A percentile compares a stretch with the other conserved stretches of the same genome.
Conservation (phyloP, 2,797 vertebrate species). For the Macrochelys suwanniensis region DNA sequence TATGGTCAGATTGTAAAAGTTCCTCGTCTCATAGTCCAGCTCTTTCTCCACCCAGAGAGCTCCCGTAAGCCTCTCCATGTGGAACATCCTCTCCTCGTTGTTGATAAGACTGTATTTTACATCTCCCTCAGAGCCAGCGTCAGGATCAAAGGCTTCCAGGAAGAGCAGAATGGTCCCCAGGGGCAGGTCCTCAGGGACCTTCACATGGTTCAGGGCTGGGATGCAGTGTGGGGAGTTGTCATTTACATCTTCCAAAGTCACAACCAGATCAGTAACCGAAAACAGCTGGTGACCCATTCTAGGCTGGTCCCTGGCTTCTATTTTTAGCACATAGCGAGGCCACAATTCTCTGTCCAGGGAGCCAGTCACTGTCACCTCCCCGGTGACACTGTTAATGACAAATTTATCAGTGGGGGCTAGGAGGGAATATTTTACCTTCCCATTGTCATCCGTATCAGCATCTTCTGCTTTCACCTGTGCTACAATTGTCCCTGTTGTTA, state of each 20-base stretch:
- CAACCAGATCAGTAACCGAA: conserved; percentile 85
- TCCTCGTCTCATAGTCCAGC: conserved; percentile 92
- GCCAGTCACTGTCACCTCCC: conserved; percentile 87
- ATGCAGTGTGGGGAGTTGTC: conserved; percentile 94
- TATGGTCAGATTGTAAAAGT: conserved; percentile 91
- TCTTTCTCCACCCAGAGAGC: conserved; percentile 91
- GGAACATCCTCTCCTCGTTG: conserved; percentile 87
- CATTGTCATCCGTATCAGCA: conserved; percentile 86
- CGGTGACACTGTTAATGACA: conserved; percentile 87
- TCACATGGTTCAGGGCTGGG: conserved; percentile 86
- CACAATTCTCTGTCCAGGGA: conserved; percentile 90
- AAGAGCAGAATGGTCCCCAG: conserved; percentile 90
- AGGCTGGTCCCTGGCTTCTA: conserved; percentile 92
- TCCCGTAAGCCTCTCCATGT: conserved; percentile 87
- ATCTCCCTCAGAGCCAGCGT: conserved; percentile 87
- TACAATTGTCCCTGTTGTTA: conserved; percentile 84
- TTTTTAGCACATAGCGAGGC: conserved; percentile 86
- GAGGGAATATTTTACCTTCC: conserved; percentile 87
- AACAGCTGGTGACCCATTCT: conserved; percentile 86
- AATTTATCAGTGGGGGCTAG: conserved; percentile 89
- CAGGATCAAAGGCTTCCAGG: conserved; percentile 92
- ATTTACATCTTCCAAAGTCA: conserved; percentile 92
- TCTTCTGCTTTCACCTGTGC: conserved; percentile 88
- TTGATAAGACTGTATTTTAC: conserved; percentile 91
- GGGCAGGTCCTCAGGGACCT: conserved; percentile 92